These are phyloP conservation scores for Antennarius maculatus DNA, from an alignment of 2,797 vertebrate genomes.

Conservation along the genomic window DNA sequence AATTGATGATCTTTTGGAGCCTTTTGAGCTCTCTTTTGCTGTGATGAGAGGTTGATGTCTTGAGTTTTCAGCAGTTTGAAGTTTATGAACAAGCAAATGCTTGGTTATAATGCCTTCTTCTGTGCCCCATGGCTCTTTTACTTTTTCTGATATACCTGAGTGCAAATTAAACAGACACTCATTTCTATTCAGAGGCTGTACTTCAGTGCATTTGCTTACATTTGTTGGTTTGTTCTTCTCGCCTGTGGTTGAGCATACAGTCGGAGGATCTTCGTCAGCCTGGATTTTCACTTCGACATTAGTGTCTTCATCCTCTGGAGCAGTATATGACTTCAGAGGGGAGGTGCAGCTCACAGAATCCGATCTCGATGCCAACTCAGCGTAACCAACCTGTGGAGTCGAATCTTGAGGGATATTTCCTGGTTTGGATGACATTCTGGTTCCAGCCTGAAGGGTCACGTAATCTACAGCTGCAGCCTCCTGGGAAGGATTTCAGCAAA, in stretches of 20 bases:
- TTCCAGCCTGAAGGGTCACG: conserved; percentile 15
- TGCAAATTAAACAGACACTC: conserved; percentile 17
- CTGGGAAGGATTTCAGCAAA: conserved; percentile 35
- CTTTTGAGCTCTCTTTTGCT: conserved; percentile 2
- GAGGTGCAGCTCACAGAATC: conserved; percentile 22
- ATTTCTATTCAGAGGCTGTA: conserved; percentile 13
- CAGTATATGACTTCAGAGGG: background rate
- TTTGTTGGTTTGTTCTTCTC: conserved; percentile 14
- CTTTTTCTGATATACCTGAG: background rate
- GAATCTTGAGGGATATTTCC: conserved; percentile 12
- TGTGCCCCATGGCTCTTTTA: conserved; percentile 6
- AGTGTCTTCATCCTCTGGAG: conserved; percentile 1
- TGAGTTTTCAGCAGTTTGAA: conserved; percentile 1
- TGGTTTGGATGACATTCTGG: conserved; percentile 22
- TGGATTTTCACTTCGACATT: background rate
- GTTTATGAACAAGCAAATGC: conserved; percentile 1
- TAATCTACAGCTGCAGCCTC: conserved; percentile 30
- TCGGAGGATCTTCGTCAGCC: conserved; percentile 1
- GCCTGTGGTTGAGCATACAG: background rate
- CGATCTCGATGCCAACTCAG: conserved; percentile 16
- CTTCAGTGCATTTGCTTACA: conserved; percentile 7
- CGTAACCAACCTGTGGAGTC: background rate
- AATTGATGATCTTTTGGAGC: background rate
- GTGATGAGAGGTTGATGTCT: background rate
- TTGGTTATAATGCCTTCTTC: conserved; percentile 1